Base-by-base conservation (phyloP, 1,140 invertebrate genomes). In the Chironomus tepperi region DNA sequence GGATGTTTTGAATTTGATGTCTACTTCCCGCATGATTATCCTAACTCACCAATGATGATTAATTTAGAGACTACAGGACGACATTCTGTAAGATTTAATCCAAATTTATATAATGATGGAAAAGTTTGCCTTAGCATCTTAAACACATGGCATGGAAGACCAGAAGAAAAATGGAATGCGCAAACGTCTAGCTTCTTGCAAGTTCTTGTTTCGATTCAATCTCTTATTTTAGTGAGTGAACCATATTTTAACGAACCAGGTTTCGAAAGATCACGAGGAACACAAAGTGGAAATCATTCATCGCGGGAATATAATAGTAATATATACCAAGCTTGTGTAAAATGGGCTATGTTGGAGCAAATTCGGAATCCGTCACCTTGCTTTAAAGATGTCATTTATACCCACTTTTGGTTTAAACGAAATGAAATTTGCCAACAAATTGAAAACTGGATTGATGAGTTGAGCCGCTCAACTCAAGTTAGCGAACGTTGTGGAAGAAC, bases 171-270 rank as follows among this genome's bases (percentile, higher is more conserved):
- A 84, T 98, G 97, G 97, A 98, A 97, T 84, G 92, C 96, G 65
- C 93, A 96, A 80, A 97, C 95, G 0, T 98, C 95, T 72, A 98
- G 95, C 83, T 97, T 98, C 80, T 85, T 98, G 74, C 77, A 93
- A 91, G 95, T 98, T 57, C 85, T 98, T 78, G 95, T 98, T 12
- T 97, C 95, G 43, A 98, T 98, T 79, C 96, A 98, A 84, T 97
- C 93, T 19, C 84, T 98, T 76, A 98, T 98, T 80, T 85, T 98
- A 76, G 96, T 98, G 15, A 90, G 93, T 47, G 96, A 99, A 83
- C 97, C 97, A 8, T 99, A 98, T 83, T 99, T 98, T 84, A 99
- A 99, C 84, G 97, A 98, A 83, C 97, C 97, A 21, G 96, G 96
- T 21, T 98, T 97, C 84, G 96, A 98, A 85, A 87, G 95, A 76